A percentile compares a stretch with the other conserved stretches of the same genome.
Conservation (phyloP, 2,888 invertebrate species). For the Meliscaeva auricollis region DNA sequence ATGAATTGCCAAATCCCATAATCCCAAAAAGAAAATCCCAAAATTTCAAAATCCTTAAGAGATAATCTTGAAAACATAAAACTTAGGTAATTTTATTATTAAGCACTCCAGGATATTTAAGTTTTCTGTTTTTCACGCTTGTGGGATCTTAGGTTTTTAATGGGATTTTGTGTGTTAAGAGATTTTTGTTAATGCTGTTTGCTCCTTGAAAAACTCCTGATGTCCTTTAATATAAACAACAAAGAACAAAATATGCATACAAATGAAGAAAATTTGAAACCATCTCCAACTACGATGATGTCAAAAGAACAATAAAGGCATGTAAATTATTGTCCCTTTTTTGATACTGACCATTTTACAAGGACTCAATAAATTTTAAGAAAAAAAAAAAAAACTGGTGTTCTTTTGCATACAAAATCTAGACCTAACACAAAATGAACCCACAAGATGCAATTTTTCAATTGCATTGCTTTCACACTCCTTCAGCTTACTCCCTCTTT, state of each 20-base stretch:
- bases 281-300: not conserved
- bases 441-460: conserved; percentile 63
- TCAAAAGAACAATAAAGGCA: conserved; percentile 23
- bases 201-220: not conserved
- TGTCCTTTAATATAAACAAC: not conserved
- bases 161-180: too few relatives aligned
- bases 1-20: too few relatives aligned
- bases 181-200: too few relatives aligned
- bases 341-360: conserved; percentile 18
- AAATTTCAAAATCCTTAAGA: too few relatives aligned
- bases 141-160: too few relatives aligned
- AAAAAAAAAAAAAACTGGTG: conserved; percentile 23
- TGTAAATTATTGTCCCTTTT: conserved; percentile 13
- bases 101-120: too few relatives aligned
- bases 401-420: conserved; percentile 43
- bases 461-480: conserved; percentile 40
- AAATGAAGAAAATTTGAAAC: conserved; percentile 18
- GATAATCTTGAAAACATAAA: too few relatives aligned
- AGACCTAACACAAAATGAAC: not conserved
- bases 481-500: not conserved
- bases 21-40: too few relatives aligned
- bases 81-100: too few relatives aligned
- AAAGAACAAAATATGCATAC: not conserved
- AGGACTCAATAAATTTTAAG: conserved; percentile 51
- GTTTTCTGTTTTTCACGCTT: too few relatives aligned